Percentiles rank a stretch among this genome's conserved stretches.
phyloP scores from a whole-genome alignment of 37 sponge, comb jelly and placozoan species.

The Ianthella basta region DNA sequence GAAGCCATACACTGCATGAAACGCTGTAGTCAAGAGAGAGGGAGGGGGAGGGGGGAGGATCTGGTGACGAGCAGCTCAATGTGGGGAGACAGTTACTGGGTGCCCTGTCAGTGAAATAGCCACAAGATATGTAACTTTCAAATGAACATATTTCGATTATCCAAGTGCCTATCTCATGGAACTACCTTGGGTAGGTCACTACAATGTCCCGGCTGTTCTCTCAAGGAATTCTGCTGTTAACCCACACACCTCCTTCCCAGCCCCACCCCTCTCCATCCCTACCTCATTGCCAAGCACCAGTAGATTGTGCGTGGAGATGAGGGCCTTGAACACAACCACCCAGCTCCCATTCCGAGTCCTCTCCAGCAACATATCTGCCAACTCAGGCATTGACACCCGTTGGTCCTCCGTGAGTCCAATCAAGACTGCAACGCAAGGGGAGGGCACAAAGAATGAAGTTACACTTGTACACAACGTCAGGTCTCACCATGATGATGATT shows the following conservation, averaged over 20 bases:
- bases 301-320: slow-evolving; percentile 87
- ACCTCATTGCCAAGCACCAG: slow-evolving; percentile 95
- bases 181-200: too few species aligned
- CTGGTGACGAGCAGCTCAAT: too few species aligned
- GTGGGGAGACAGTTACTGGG: too few species aligned
- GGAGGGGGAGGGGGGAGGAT: too few species aligned
- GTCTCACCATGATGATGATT: too few species aligned
- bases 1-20: slow-evolving; percentile 89
- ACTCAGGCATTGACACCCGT: slow-evolving; percentile 64
- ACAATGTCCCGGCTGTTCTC: too few species aligned
- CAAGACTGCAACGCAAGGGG: slow-evolving; percentile 48
- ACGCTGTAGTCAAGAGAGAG: slow-evolving; percentile 51
- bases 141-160: too few species aligned
- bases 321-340: slow-evolving; percentile 91
- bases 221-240: too few species aligned
- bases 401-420: slow-evolving; percentile 82
- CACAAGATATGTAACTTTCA: too few species aligned
- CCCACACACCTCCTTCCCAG: background rate
- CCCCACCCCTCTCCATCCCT: background rate
- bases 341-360: slow-evolving; percentile 77
- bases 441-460: too few species aligned
- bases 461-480: background rate
- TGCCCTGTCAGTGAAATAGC: too few species aligned
- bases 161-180: too few species aligned
- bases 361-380: slow-evolving; percentile 74